phyloP scores from a whole-genome alignment of 2,797 vertebrate species.

The Brachymystax lenok region DNA sequence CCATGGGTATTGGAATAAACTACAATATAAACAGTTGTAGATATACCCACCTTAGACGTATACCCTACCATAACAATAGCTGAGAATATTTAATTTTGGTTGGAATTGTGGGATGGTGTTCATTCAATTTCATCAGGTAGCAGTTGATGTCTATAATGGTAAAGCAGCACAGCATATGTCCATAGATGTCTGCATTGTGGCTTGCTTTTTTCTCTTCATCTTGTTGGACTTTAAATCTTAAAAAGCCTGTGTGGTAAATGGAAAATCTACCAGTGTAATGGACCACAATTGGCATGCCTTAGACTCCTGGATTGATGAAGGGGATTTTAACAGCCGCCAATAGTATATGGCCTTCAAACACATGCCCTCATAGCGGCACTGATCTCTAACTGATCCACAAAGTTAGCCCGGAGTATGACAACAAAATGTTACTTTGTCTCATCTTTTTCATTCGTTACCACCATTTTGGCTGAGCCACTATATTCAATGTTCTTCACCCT shows the following conservation, averaged over 20 bases:
- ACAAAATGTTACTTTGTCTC: constrained; percentile 18
- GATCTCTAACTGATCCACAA: not conserved
- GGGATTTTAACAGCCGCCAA: not conserved
- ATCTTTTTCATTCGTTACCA: constrained; percentile 22
- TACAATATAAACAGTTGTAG: too few species aligned
- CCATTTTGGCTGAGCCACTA: constrained; percentile 31
- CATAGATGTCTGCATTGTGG: too few species aligned
- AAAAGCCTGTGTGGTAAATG: not conserved
- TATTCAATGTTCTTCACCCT: constrained; percentile 44
- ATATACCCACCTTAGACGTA: too few species aligned
- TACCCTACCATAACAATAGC: too few species aligned
- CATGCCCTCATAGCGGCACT: not conserved
- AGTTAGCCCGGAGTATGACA: not conserved
- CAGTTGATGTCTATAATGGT: too few species aligned
- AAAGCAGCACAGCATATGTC: too few species aligned
- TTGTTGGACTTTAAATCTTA: too few species aligned
- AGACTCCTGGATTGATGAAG: not conserved
- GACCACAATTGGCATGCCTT: not conserved
- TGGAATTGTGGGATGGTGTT: too few species aligned
- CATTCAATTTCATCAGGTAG: too few species aligned
- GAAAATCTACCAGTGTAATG: not conserved
- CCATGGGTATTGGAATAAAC: too few species aligned
- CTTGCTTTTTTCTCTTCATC: too few species aligned
- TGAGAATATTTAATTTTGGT: too few species aligned
- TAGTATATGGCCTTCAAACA: not conserved